These are phyloP conservation scores for Cantharis flavilabris DNA, from an alignment of 2,888 invertebrate genomes.

Conservation along the genomic window DNA sequence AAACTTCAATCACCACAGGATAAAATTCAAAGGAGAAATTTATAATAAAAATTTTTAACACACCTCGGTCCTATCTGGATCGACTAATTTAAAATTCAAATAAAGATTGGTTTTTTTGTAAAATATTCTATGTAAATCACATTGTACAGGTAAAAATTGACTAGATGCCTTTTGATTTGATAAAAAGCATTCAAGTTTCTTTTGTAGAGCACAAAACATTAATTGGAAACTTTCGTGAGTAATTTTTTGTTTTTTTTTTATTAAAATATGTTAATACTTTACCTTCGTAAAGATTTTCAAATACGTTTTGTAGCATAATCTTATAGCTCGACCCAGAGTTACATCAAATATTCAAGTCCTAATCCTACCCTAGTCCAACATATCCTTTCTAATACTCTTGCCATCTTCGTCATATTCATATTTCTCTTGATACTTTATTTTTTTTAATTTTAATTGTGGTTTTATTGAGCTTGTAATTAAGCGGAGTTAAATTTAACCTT, in stretches of 20 bases:
- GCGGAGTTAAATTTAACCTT: not conserved
- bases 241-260: not conserved
- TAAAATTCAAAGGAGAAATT: conserved; percentile 30
- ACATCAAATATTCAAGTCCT: conserved; percentile 45
- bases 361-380: conserved; percentile 42
- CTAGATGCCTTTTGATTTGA: not conserved
- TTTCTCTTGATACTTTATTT: not conserved
- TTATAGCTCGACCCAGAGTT: conserved; percentile 24
- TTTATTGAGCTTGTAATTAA: not conserved
- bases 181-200: not conserved
- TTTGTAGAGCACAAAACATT: not conserved
- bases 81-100: conserved; percentile 35
- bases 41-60: conserved; percentile 1
- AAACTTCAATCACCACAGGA: not conserved
- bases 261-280: conserved; percentile 11
- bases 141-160: conserved; percentile 12
- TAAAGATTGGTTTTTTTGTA: conserved; percentile 19
- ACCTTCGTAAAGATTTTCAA: conserved; percentile 26
- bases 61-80: conserved; percentile 25
- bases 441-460: not conserved
- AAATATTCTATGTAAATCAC: conserved; percentile 31
- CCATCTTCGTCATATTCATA: conserved; percentile 28
- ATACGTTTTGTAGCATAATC: conserved; percentile 31
- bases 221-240: not conserved
- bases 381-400: conserved; percentile 37